Base-by-base conservation (phyloP, 2,888 invertebrate genomes). In the Diaphora mendica region DNA sequence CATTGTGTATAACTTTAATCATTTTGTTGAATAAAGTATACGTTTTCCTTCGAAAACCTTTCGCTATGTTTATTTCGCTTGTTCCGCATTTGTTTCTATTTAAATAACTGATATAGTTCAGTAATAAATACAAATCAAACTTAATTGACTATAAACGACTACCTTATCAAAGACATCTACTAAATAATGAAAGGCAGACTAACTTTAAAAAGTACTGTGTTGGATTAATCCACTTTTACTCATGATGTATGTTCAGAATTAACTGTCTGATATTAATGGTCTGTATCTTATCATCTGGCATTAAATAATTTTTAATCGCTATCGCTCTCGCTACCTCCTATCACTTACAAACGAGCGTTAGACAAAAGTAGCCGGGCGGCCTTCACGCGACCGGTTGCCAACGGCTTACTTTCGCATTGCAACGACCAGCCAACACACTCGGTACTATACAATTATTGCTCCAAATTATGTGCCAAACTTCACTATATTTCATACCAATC, bases 371-470 rank as follows among this genome's bases (percentile, higher is more conserved):
- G 87, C 90, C 85, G 80, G 94, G 79, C 91, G 95, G 92, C 95
- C 95, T 95, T 94, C 94, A 92, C 70, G 82, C 89, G 92, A 95
- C 95, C 94, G 95, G 94, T 95, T 93, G 87, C 80, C 77, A 75
- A 83, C 94, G 92, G 89, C 91, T 94, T 94, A 94, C 94, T 95
- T 94, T 94, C 95, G 93, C 91, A 89, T 91, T 91, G 91, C 93
- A 91, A 88, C 87, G 85, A 83, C 85, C 81, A 87, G 11, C 74
- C 71, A 69, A 33, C 68, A 55, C 69, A 66, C 87, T 90, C 89
- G 85, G 85, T 84, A 86, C 86, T 83, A 81, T 82, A 85, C 85
- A 86, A 86, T 87, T 87, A 87, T 84, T 85, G 79, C 80, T 83
- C 83, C 80, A 85, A 84, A 83, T 85, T 75, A 74, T 62, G 65